Base-by-base conservation (phyloP, 2,113 vertebrate species). In the Synodontis membranacea region DNA sequence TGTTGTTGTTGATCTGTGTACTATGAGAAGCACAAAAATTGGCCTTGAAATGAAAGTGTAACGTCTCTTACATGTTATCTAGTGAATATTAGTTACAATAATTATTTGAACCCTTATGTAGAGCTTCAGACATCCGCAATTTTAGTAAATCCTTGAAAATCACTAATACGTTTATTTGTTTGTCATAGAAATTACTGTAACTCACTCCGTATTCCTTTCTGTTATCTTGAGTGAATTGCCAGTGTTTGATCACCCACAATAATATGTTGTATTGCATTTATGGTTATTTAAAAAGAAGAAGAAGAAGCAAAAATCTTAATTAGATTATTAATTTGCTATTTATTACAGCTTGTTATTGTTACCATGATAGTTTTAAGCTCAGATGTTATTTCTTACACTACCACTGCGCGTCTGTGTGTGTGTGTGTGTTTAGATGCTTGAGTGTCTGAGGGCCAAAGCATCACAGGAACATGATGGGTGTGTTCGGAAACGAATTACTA, bases 401-500 rank as follows among this genome's bases (percentile, higher is more conserved):
- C 39, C 50, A 64, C 17, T 42, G 68, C 9, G 66, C 1, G 31
- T 60, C 25, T n/a, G 66, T 83, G 39, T 56, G 19, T 52, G 12
- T 48, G 28, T 48, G 28, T 60, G 44, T n/a, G 52, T 60, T n/a
- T 34, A 68, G 60, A 74, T 28, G 56, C 66, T 60, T 52, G 52
- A 56, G 46, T 76, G 68, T 80, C 62, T 44, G 46, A 74, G 46
- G 46, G 83, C 84, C 66, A 46, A 56, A 66, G 84, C 34, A 42
- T 75, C 64, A 62, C 56, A n/a, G 28, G 21, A 58, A 39, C 44
- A 56, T 56, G 34, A n/a, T 81, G 21, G 0, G 25, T 37, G 37
- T 1, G 5, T 62, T 15, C 62, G 70, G 83, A 56, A 86, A 68
- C 11, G 14, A 86, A 84, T 82, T 42, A 80, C 88, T 89, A 89